Evolutionary conservation across 2,113 vertebrate species (phyloP).

Genomic region (Phalacrocorax aristotelis): DNA sequence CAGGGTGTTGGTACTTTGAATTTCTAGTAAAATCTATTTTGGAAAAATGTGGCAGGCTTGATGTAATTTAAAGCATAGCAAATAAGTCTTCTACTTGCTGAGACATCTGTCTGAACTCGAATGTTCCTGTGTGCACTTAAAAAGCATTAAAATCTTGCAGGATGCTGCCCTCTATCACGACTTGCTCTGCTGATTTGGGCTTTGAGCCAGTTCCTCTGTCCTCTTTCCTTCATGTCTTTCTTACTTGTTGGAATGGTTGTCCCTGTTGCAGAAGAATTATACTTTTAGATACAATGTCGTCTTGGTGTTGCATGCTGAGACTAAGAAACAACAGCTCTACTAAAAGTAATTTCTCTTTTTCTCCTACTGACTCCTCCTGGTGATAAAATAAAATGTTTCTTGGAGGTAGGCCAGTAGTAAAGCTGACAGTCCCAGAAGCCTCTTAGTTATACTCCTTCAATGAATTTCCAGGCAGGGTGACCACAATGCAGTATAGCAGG

Average conservation of each 20-base stretch:
- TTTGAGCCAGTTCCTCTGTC: background rate
- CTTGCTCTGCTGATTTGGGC: background rate
- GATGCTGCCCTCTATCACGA: background rate
- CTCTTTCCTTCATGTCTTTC: background rate
- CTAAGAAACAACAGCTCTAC: background rate
- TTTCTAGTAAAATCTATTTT: background rate
- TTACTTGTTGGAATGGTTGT: background rate
- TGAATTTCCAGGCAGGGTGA: constrained; percentile 1
- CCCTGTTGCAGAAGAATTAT: background rate
- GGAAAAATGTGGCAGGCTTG: background rate
- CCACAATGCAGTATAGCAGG: background rate
- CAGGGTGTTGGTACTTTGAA: background rate
- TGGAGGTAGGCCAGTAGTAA: background rate
- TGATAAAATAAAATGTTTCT: background rate
- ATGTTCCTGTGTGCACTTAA: background rate
- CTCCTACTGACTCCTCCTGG: background rate
- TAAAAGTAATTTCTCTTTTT: constrained; percentile 1
- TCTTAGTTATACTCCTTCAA: background rate
- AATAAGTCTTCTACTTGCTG: background rate
- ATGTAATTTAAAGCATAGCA: background rate
- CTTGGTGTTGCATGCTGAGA: background rate
- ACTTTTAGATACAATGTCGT: background rate
- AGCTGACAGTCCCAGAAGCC: background rate
- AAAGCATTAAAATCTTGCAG: background rate
- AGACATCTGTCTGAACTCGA: background rate